Percentiles rank a stretch among this genome's conserved stretches.
phyloP scores from a whole-genome alignment of 1,140 invertebrate species.

The Drosophila auraria region DNA sequence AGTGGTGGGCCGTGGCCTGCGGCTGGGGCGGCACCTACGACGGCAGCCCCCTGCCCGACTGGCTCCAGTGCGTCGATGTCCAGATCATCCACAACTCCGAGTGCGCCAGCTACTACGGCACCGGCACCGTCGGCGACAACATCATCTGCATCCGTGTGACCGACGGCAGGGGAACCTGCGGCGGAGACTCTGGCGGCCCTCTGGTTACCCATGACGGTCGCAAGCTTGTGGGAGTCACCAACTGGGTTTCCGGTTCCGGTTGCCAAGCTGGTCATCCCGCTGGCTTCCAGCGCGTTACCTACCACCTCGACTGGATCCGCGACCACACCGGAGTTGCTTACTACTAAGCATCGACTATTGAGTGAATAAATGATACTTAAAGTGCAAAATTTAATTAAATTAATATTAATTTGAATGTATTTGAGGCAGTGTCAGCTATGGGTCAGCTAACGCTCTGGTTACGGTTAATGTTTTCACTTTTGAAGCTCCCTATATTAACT shows the following conservation, averaged over 20 bases:
- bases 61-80: constrained; percentile 35
- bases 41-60: constrained; percentile 41
- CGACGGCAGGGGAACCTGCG: constrained; percentile 54
- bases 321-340: constrained; percentile 36
- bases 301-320: constrained; percentile 45
- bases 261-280: constrained; percentile 35
- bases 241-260: constrained; percentile 27
- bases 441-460: not conserved
- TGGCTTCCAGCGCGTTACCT: constrained; percentile 45
- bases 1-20: constrained; percentile 50
- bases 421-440: not conserved
- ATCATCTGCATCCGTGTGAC: constrained; percentile 48
- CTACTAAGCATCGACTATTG: constrained; percentile 8
- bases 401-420: not conserved
- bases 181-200: constrained; percentile 86
- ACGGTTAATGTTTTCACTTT: no score
- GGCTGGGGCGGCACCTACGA: constrained; percentile 53
- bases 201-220: constrained; percentile 81
- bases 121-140: constrained; percentile 23
- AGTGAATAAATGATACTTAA: constrained; percentile 14
- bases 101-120: constrained; percentile 29
- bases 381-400: not conserved
- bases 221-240: constrained; percentile 86
- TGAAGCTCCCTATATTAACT: no score
- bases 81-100: constrained; percentile 48